Base-by-base conservation (phyloP, 2,888 invertebrate species). In the Palloptera scutellata region DNA sequence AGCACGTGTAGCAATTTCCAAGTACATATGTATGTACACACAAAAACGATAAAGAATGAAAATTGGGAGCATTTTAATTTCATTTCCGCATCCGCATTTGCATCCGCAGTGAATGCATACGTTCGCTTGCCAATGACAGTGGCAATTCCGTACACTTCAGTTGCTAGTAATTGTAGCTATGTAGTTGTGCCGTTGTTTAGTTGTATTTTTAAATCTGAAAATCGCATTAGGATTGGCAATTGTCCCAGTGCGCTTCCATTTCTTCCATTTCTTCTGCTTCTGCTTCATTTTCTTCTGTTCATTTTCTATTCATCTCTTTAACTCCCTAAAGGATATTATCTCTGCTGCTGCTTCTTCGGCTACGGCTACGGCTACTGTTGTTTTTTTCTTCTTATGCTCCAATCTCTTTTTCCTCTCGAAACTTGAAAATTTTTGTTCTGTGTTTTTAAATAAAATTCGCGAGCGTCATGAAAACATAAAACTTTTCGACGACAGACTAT, bases 201-300 rank as follows among this genome's bases (percentile, higher is more conserved):
- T 64, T 64, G 52, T 57, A 66, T 67, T 51, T 51, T 68, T 69
- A 71, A 79, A 77, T 78, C 78, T 74, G 74, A 73, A 77, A 81
- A 80, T 79, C 79, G 78, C 79, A 83, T 83, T 83, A 79, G 79
- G 81, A 79, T 83, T 83, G 83, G 83, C 84, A 80, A 78, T 75
- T 78, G 78, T 82, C 83, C 84, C 83, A 81, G 78, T 80, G 81
- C 81, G 78, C 79, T 81, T 78, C 75, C 76, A 75, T 74, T 75
- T 70, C 72, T 70, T n/a, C n/a, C 72, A 72, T 61, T 60, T 61
- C 67, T 61, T 48, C 53, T 54, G 13, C 43, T 55, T 55, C 54
- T 51, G 40, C 61, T 54, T 15, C 48, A 12, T 60, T 48, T 60
- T 59, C 20, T 58, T 15, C 64, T 58, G 64, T 64, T 68, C 41